Conservation (phyloP, 2,113 vertebrate genomes). For the Albula goreensis region DNA sequence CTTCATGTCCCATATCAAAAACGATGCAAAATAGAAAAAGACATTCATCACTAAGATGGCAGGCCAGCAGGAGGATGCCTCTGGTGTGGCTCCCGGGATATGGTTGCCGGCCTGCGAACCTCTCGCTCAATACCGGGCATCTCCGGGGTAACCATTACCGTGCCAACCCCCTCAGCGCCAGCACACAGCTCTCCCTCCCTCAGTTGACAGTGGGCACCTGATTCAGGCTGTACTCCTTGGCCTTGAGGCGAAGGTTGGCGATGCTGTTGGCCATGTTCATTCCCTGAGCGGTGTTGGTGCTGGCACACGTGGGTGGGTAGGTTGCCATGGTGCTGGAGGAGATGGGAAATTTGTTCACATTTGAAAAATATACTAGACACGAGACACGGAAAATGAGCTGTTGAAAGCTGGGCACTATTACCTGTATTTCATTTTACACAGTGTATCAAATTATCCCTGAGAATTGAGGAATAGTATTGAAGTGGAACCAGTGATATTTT, state of each 20-base stretch:
- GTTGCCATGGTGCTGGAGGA: slow-evolving; percentile 80
- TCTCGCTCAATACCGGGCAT: background rate
- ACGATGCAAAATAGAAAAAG: slow-evolving; percentile 12
- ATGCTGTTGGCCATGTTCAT: slow-evolving; percentile 92
- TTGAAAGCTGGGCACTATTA: background rate
- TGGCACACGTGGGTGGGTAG: slow-evolving; percentile 81
- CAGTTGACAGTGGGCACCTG: slow-evolving; percentile 90
- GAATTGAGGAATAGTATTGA: background rate
- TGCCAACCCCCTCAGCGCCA: background rate
- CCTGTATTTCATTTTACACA: background rate
- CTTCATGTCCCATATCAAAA: background rate
- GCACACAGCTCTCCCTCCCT: slow-evolving; percentile 25
- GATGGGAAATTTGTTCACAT: slow-evolving; percentile 18
- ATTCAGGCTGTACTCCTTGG: slow-evolving; percentile 92
- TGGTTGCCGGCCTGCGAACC: background rate
- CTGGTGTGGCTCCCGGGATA: background rate
- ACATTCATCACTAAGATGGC: slow-evolving; percentile 21
- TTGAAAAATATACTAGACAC: background rate
- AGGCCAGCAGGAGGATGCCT: background rate
- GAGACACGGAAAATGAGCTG: background rate
- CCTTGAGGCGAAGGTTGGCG: slow-evolving; percentile 90
- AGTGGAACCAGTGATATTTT: background rate
- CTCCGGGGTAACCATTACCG: background rate
- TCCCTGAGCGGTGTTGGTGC: slow-evolving; percentile 77
- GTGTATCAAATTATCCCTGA: background rate